phyloP scores from a whole-genome alignment of 2,888 invertebrate species.

The Halictus ligatus region DNA sequence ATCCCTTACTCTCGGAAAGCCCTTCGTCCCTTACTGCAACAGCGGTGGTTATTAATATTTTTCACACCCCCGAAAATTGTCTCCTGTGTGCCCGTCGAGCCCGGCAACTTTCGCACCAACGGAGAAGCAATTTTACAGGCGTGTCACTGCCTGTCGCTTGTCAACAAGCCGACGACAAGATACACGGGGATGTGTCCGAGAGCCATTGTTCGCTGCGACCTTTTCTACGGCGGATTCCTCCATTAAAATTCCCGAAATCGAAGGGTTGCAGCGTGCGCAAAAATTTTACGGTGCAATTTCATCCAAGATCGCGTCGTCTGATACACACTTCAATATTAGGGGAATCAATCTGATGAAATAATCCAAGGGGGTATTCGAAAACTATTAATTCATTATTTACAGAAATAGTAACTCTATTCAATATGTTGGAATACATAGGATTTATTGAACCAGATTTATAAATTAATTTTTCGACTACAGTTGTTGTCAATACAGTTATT shows the following conservation, averaged over 20 bases:
- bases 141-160: conserved; percentile 78
- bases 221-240: neutral
- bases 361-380: too few species aligned
- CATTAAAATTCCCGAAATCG: neutral
- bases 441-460: neutral
- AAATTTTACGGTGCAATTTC: neutral
- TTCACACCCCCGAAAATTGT: conserved; percentile 81
- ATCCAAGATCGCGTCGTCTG: neutral
- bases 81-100: conserved; percentile 72
- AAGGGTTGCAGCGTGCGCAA: neutral
- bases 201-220: conserved; percentile 17
- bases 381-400: too few species aligned
- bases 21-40: conserved; percentile 73
- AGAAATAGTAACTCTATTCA: too few species aligned
- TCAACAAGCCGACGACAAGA: conserved; percentile 72
- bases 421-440: neutral
- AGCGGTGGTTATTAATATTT: conserved; percentile 82
- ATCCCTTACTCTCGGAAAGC: conserved; percentile 73
- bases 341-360: too few species aligned
- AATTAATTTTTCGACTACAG: neutral
- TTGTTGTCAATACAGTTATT: neutral
- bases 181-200: conserved; percentile 50
- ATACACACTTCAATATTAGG: too few species aligned
- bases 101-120: conserved; percentile 47
- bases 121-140: conserved; percentile 79